phyloP scores from a whole-genome alignment of 2,888 invertebrate genomes.

The Hirtodrosophila alboralis region DNA sequence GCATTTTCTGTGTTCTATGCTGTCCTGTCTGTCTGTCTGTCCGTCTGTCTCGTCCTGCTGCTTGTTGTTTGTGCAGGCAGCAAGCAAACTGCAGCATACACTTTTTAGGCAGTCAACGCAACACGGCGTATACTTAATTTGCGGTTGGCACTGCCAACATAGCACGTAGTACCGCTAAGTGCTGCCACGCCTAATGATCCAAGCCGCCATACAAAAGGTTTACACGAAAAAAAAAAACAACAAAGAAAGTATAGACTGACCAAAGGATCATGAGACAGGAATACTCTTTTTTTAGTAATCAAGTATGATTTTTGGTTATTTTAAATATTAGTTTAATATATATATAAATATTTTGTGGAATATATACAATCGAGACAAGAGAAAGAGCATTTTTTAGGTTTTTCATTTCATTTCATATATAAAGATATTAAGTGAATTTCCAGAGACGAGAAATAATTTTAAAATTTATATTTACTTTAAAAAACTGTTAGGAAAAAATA shows the following conservation, averaged over 20 bases:
- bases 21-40: constrained; percentile 3
- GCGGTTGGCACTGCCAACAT: constrained; percentile 60
- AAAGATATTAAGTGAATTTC: too few relatives aligned
- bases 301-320: neutral
- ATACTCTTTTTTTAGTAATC: constrained; percentile 10
- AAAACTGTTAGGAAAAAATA: too few relatives aligned
- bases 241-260: too few relatives aligned
- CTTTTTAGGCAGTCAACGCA: constrained; percentile 36
- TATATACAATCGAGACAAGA: too few relatives aligned
- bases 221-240: neutral
- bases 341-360: too few relatives aligned
- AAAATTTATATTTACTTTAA: too few relatives aligned
- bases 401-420: too few relatives aligned
- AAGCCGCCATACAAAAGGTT: constrained; percentile 13
- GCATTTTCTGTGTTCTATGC: constrained; percentile 46
- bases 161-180: constrained; percentile 62
- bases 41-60: constrained; percentile 17
- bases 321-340: too few relatives aligned
- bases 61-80: constrained; percentile 60
- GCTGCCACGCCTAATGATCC: constrained; percentile 63
- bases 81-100: constrained; percentile 55
- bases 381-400: too few relatives aligned
- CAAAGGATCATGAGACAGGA: neutral
- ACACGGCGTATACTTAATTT: constrained; percentile 66
- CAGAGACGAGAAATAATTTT: too few relatives aligned